These are phyloP conservation scores for Zosterops lateralis DNA, from an alignment of 2,113 vertebrate species.

Conservation along the genomic window DNA sequence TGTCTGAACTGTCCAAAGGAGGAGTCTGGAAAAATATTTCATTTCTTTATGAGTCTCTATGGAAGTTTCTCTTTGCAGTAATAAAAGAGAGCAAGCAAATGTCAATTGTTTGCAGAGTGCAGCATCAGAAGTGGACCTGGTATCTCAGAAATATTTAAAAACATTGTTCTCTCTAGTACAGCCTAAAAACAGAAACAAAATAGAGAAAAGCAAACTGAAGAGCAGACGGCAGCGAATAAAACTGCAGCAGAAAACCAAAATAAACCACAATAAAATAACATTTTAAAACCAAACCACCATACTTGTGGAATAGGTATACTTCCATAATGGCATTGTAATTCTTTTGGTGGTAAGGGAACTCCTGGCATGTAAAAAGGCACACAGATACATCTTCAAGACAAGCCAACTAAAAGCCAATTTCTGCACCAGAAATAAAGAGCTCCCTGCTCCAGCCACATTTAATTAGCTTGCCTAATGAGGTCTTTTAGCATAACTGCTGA, in stretches of 20 bases:
- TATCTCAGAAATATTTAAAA: not conserved
- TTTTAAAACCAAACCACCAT: not conserved
- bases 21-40: not conserved
- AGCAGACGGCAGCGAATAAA: not conserved
- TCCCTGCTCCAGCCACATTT: not conserved
- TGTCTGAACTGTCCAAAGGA: not conserved
- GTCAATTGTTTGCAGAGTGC: not conserved
- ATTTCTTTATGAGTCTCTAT: not conserved
- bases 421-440: not conserved
- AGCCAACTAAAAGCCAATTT: not conserved
- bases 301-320: not conserved
- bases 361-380: not conserved
- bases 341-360: not conserved
- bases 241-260: not conserved
- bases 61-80: not conserved
- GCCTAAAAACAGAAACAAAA: not conserved
- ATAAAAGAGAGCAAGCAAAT: not conserved
- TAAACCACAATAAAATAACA: not conserved
- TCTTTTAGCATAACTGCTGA: slow-evolving; percentile 26
- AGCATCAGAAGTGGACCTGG: not conserved
- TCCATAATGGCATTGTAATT: not conserved
- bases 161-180: not conserved
- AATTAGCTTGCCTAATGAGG: not conserved
- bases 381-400: not conserved
- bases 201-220: not conserved